Base-by-base conservation (phyloP, 2,797 vertebrate genomes). In the Coracias cyanogaster region DNA sequence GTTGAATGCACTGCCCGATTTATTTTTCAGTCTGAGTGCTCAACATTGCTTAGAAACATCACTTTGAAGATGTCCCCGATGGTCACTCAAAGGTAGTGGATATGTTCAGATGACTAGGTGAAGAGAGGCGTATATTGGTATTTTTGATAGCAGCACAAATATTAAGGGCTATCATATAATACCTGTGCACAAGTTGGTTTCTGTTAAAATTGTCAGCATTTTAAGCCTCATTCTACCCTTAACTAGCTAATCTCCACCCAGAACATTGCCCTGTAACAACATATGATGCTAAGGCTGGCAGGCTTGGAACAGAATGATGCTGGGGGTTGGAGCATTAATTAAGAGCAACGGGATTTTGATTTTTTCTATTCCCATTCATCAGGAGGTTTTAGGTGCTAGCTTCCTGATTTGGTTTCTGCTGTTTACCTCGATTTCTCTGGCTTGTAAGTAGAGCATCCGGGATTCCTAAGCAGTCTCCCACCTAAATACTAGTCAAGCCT, bases 401-500 rank as follows among this genome's bases (percentile, higher is more conserved):
- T 74, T 69, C 67, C 66, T 48, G 33, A 48, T 84, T 58, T 12
- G 15, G 16, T 76, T 83, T 92, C 86, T 94, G 70, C 17, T 76
- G 13, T 90, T 94, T 82, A 90, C 90, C 58, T 90, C 82, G 21
- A 45, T 69, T 79, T 84, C 80, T 76, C 66, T 84, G 80, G 39
- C 70, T 90, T 62, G 37, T 67, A 78, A 86, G 20, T 12, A 46
- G n/a, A 78, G 29, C 43, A 76, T 80, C 39, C 33, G 82, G 67
- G 57, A 82, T 92, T 96, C 74, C 86, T 52, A 77, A 88, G 81
- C 71, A 80, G 55, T 77, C 81, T 91, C 78, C 55, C 78, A 94
- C 54, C 51, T 86, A 92, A 90, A 89, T 10, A 62, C 39, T 79
- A 90, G 51, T 83, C 67, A 95, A 83, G 19, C 28, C 49, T 80